Base-by-base conservation (phyloP, 2,797 vertebrate species). In the Carduelis carduelis region DNA sequence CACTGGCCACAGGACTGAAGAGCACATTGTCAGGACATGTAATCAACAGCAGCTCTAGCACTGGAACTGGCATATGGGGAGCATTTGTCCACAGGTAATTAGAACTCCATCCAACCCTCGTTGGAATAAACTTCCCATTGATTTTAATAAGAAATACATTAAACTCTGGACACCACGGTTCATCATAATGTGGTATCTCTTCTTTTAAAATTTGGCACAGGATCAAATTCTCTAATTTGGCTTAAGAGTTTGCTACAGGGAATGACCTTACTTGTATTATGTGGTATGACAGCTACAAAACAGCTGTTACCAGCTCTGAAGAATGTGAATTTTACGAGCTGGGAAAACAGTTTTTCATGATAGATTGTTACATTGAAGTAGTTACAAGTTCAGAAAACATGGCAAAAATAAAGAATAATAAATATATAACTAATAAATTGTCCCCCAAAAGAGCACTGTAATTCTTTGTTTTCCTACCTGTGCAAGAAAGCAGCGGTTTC, bases 121-220 rank as follows among this genome's bases (percentile, higher is more conserved):
- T 4, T 64, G 86, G 92, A 95, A 94, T 74, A 76, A 94, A 95
- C 56, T 94, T 96, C 77, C 75, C 53, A 66, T 61, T 77, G 68
- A 80, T 91, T 96, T 93, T 84, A 89, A 55, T 92, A 94, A 94
- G 53, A 84, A 92, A 82, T 85, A 37, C 44, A 87, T 96, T 92
- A 92, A 87, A 83, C 71, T 77, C 75, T 27, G 75, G 50, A 60
- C 57, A 80, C 44, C 57, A 44, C 1, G 1, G 81, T 60, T 77
- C 64, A 83, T 56, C n/a, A 44, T 64, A 57, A 83, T 52, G 34
- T 50, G 41, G 27, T 87, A 95, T 87, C 49, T 92, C 49, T 83
- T 83, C 64, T 71, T 92, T 95, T 84, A 96, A 83, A 83, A 71
- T 74, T 85, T 96, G 93, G 88, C 90, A 66, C 3, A 1, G 3